Percentiles rank a stretch among this genome's conserved stretches.
Evolutionary conservation across 2,888 invertebrate genomes (phyloP).

Genomic region (Petrolisthes manimaculis): DNA sequence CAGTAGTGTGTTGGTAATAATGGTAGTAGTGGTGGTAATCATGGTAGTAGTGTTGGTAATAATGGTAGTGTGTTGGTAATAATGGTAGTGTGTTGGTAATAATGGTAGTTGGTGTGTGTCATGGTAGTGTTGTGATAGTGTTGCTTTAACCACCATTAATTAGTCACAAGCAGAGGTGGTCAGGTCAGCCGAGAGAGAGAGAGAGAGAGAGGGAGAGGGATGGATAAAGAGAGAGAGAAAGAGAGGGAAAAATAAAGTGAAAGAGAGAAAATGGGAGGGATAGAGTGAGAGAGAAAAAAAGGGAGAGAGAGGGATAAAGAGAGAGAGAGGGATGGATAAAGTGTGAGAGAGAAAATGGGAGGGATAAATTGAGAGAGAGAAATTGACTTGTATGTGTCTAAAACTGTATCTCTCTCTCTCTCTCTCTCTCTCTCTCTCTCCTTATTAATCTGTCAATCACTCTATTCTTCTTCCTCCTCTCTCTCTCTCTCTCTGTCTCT

Average conservation of each 20-base stretch:
- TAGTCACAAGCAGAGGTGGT: neutral
- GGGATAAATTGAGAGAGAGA: neutral
- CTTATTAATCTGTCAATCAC: neutral
- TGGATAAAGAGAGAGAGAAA: neutral
- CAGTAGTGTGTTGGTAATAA: too few species aligned
- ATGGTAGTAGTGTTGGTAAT: too few species aligned
- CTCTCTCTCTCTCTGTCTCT: neutral
- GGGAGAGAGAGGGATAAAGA: too few species aligned
- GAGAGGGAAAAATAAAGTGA: too few species aligned
- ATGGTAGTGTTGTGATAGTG: too few species aligned
- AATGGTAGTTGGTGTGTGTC: too few species aligned
- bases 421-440: too few species aligned
- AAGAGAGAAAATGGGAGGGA: too few species aligned
- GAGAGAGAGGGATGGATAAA: neutral
- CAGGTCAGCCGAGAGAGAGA: conserved; percentile 1
- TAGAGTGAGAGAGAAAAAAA: too few species aligned
- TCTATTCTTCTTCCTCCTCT: neutral
- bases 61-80: too few species aligned
- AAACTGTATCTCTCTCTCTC: neutral
- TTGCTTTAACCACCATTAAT: neutral
- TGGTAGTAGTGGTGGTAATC: too few species aligned
- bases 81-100: too few species aligned
- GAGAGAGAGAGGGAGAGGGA: conserved; percentile 19
- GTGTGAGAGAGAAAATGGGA: neutral
- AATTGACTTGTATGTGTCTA: neutral